These are phyloP conservation scores for Sinotaia quadrata DNA, from an alignment of 2,888 invertebrate species.

Conservation along the genomic window DNA sequence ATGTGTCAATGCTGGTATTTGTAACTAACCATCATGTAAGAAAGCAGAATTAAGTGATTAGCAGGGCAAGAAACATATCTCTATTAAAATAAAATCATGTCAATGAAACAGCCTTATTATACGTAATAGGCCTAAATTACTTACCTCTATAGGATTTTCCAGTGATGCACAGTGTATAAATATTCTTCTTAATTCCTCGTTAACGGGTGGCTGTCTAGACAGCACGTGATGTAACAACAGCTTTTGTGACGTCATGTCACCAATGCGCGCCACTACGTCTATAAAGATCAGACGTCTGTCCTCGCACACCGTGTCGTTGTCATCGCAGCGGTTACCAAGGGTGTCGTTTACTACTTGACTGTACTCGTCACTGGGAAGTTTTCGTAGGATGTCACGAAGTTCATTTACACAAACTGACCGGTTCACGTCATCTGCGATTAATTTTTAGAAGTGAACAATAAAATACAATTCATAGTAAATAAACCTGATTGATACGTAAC, in stretches of 20 bases:
- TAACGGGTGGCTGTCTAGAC: constrained; percentile 5
- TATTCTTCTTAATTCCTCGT: constrained; percentile 29
- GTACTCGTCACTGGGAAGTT: constrained; percentile 40
- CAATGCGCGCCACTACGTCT: constrained; percentile 42
- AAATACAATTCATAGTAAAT: no score
- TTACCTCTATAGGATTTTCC: constrained; percentile 30
- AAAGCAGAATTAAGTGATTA: no score
- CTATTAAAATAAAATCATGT: no score
- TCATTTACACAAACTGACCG: constrained; percentile 46
- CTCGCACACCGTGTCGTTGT: constrained; percentile 37
- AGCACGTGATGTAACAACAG: constrained; percentile 41
- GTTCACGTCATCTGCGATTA: constrained; percentile 46
- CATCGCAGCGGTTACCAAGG: constrained; percentile 35
- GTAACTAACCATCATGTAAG: no score
- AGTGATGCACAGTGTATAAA: constrained; percentile 34
- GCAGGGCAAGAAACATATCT: no score
- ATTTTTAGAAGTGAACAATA: no score
- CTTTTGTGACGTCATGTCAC: constrained; percentile 39
- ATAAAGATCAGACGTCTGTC: constrained; percentile 44
- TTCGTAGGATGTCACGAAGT: constrained; percentile 35
- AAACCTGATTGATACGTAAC: no score
- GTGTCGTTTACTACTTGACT: constrained; percentile 28
- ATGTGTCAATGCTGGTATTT: no score
- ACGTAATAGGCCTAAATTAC: no score
- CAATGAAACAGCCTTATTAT: no score